phyloP scores from a whole-genome alignment of 2,797 vertebrate genomes.

The Sus cebifrons region DNA sequence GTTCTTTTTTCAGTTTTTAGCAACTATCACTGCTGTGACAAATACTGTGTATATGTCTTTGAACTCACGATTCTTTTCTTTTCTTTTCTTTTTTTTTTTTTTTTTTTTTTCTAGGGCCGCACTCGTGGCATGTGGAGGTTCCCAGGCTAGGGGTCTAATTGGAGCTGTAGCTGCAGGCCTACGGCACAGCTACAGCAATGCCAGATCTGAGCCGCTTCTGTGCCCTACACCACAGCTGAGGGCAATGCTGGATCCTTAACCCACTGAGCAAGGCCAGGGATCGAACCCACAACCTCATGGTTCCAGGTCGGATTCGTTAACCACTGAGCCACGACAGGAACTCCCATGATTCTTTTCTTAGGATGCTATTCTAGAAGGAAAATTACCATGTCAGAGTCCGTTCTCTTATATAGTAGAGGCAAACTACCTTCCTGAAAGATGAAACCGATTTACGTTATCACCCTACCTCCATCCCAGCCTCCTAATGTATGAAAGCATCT shows the following conservation, averaged over 20 bases:
- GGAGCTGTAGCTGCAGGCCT: too few relatives aligned
- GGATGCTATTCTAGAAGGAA: neutral
- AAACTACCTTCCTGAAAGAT: slow-evolving; percentile 25
- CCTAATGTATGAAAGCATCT: neutral
- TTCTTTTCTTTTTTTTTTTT: too few relatives aligned
- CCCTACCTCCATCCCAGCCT: fast-evolving
- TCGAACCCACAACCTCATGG: too few relatives aligned
- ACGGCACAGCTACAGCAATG: too few relatives aligned
- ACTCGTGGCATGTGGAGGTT: too few relatives aligned
- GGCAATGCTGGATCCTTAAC: too few relatives aligned
- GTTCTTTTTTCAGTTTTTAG: neutral
- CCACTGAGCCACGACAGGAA: too few relatives aligned
- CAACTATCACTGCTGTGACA: neutral
- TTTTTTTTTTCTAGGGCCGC: neutral
- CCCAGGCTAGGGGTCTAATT: too few relatives aligned
- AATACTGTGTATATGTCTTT: neutral
- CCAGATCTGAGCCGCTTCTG: too few relatives aligned
- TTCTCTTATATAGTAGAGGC: neutral
- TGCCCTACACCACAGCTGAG: too few relatives aligned
- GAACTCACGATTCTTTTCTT: neutral
- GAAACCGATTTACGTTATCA: neutral
- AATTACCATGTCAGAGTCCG: neutral
- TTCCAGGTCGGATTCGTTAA: too few relatives aligned
- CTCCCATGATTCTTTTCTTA: neutral
- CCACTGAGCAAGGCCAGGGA: too few relatives aligned